Evolutionary conservation across 2,888 invertebrate genomes (phyloP).

Genomic region (Chydorus sphaericus): DNA sequence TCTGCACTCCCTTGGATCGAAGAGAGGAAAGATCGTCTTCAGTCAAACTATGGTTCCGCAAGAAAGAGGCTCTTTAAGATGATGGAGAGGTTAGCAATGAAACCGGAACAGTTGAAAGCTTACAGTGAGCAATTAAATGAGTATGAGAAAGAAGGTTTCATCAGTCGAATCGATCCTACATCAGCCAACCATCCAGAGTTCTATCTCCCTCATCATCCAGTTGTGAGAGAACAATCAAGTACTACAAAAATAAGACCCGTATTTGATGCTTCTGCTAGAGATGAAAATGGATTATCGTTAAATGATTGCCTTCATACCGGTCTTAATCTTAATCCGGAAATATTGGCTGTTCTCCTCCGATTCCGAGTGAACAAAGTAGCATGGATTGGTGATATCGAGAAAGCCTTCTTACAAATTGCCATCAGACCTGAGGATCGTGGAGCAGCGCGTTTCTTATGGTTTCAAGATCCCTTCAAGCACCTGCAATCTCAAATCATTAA

Average conservation of each 20-base stretch:
- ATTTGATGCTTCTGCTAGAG: neutral
- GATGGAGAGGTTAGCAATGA: neutral
- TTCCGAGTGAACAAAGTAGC: neutral
- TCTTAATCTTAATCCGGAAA: neutral
- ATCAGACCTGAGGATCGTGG: neutral
- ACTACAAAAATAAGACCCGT: neutral
- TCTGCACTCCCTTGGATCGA: neutral
- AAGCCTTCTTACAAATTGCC: constrained; percentile 5
- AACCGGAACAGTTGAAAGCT: neutral
- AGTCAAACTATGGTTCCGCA: neutral
- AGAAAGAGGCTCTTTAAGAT: neutral
- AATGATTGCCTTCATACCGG: neutral
- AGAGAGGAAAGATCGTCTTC: neutral
- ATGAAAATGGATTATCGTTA: neutral
- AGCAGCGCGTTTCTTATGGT: neutral
- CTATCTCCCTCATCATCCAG: constrained; percentile 2
- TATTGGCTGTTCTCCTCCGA: neutral
- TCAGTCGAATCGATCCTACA: neutral
- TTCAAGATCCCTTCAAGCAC: too few relatives aligned
- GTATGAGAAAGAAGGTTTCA: neutral
- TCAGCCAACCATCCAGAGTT: neutral
- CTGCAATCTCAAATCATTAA: too few relatives aligned
- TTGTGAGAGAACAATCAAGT: neutral
- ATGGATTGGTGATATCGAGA: neutral
- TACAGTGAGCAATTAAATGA: neutral